These are phyloP conservation scores for Drusus annulatus DNA, from an alignment of 1,140 invertebrate species.

Conservation along the genomic window DNA sequence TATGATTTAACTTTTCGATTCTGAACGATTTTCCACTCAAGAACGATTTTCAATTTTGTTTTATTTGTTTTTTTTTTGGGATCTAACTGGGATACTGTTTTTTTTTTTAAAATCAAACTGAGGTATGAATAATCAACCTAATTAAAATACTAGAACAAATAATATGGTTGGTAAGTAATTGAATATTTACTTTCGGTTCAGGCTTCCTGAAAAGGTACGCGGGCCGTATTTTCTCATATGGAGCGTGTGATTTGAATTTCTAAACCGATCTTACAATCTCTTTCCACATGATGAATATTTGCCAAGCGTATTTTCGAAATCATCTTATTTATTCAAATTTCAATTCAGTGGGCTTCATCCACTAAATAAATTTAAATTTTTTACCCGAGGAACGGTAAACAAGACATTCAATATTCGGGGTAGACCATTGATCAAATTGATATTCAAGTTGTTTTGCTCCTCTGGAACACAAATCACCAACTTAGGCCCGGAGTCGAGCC, in stretches of 20 bases:
- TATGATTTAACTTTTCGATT: no score
- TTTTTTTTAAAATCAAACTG: no score
- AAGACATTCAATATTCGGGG: conserved; percentile 30
- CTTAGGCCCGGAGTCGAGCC: not conserved
- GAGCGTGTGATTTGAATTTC: conserved; percentile 17
- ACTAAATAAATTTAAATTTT: conserved; percentile 35
- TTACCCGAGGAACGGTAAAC: conserved; percentile 22
- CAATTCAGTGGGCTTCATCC: conserved; percentile 31
- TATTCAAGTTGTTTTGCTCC: conserved; percentile 37
- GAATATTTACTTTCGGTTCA: no score
- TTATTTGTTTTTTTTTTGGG: no score
- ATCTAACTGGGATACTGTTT: no score
- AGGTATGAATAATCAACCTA: no score
- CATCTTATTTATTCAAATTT: conserved; percentile 40
- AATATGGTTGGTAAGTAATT: no score
- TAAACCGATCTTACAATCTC: conserved; percentile 1
- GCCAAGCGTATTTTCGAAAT: conserved; percentile 4
- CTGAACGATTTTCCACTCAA: no score
- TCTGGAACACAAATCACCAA: conserved; percentile 24
- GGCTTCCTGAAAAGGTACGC: no score
- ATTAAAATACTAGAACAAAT: no score
- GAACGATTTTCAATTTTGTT: no score
- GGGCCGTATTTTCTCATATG: not conserved
- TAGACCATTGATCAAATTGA: conserved; percentile 35
- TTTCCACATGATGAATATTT: conserved; percentile 19